Conservation (phyloP, 2,113 vertebrate species). For the Dicentrarchus labrax region DNA sequence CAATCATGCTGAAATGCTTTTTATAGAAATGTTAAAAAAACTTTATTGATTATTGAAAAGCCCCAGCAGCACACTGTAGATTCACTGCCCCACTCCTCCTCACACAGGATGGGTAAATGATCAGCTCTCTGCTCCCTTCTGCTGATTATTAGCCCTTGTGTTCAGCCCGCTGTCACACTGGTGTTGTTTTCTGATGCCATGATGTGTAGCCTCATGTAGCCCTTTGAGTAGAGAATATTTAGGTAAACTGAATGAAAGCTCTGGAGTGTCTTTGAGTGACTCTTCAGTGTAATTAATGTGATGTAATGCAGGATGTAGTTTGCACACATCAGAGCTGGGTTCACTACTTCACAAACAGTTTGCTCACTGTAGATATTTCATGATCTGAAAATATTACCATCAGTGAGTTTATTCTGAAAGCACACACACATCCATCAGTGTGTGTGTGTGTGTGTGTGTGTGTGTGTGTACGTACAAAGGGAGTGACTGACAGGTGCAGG, state of each 20-base stretch:
- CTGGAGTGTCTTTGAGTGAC: neutral
- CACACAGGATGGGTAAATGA: neutral
- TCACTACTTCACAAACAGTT: neutral
- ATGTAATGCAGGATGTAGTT: neutral
- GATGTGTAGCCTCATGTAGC: conserved; percentile 19
- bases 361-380: neutral
- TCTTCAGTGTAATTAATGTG: neutral
- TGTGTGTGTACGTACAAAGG: neutral
- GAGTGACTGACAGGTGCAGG: neutral
- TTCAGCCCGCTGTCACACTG: neutral
- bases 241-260: conserved; percentile 9
- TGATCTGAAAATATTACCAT: neutral
- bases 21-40: neutral
- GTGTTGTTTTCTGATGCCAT: neutral
- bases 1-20: neutral
- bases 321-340: neutral
- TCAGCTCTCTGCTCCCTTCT: neutral
- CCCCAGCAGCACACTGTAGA: neutral
- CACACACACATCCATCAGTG: neutral
- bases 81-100: neutral
- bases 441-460: neutral
- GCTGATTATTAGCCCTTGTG: neutral
- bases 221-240: conserved; percentile 3
- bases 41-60: neutral
- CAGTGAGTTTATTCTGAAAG: neutral